Evolutionary conservation across 2,113 vertebrate genomes (phyloP), one percentile per base, ranked within the genome.

Genomic region (Apaloderma vittatum): DNA sequence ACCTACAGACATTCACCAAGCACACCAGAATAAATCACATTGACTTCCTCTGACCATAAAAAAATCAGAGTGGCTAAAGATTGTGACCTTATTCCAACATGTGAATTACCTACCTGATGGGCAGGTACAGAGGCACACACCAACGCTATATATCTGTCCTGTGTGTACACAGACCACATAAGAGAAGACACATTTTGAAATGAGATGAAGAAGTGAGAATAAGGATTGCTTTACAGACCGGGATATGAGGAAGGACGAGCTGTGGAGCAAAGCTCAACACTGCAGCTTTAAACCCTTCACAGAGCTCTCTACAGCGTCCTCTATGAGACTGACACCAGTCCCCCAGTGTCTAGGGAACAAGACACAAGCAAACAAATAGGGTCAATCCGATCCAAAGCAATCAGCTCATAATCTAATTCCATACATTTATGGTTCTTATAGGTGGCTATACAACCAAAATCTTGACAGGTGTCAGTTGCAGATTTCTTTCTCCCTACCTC

Each of bases 41-140:
- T 67, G 71, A 87, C 12, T 23, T 93, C 14, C 58, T 86, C 55
- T 2, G 5, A 58, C 27, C 3, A 0, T 24, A 52, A 71, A 30
- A 4, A 77, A 67, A 36, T 6, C 15, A 70, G 9, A 66, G 40
- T 45, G 36, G 32, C 6, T 58, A 46, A 80, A 52, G 23, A 6
- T 4, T 49, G 19, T 1, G 3, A 29, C 16, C 14, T 86, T 62
- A 75, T 61, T 40, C 18, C 27, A 58, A 6, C 1, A 2, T 4
- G 0, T 2, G 21, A 22, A 15, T 27, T 34, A 6, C n/a, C 14
- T 48, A 21, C 48, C 0, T 1, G 15, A 58, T 2, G 0, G 26
- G 4, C 18, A 11, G 7, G n/a, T 48, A 20, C 0, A 0, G 27
- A 65, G 29, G 13, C 8, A 45, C 6, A n/a, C 2, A 32, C 8